Conservation (phyloP, 1,140 invertebrate genomes). For the Zaprionus inermis region DNA sequence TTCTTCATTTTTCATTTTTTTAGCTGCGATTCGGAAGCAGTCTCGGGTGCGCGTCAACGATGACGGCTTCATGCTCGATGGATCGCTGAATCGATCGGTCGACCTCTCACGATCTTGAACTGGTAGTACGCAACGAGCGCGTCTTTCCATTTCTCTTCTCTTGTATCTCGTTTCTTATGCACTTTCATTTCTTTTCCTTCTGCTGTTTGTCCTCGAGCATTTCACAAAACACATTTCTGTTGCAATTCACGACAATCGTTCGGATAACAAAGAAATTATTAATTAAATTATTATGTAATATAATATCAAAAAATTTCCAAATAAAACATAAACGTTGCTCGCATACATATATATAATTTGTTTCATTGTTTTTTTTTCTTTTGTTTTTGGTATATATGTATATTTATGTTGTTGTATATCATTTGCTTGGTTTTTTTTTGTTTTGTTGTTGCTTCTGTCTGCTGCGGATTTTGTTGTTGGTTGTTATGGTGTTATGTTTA, state of each 20-base stretch:
- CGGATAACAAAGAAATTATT: conserved; percentile 55
- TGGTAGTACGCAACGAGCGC: neutral
- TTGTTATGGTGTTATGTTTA: conserved; percentile 36
- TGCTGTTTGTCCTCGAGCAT: conserved; percentile 18
- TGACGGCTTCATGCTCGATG: neutral
- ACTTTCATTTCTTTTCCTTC: neutral
- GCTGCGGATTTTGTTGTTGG: conserved; percentile 25
- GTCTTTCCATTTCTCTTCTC: neutral
- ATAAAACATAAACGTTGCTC: conserved; percentile 59
- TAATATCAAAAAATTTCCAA: conserved; percentile 72
- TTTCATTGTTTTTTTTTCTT: conserved; percentile 13
- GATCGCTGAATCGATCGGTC: neutral
- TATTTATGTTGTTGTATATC: conserved; percentile 17
- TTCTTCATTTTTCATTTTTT: neutral
- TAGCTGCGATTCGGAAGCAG: conserved; percentile 21
- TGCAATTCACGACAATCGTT: conserved; percentile 22
- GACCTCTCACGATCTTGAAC: no score
- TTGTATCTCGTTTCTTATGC: neutral
- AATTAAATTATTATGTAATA: conserved; percentile 57
- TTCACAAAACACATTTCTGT: conserved; percentile 9
- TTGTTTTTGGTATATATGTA: conserved; percentile 30
- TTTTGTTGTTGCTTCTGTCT: conserved; percentile 39
- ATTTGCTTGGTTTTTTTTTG: conserved; percentile 1
- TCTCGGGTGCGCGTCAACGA: neutral
- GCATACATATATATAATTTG: conserved; percentile 28